These are phyloP conservation scores for Actinernus sp. DNA, from an alignment of 92 coral and sea anemone genomes.

Conservation along the genomic window DNA sequence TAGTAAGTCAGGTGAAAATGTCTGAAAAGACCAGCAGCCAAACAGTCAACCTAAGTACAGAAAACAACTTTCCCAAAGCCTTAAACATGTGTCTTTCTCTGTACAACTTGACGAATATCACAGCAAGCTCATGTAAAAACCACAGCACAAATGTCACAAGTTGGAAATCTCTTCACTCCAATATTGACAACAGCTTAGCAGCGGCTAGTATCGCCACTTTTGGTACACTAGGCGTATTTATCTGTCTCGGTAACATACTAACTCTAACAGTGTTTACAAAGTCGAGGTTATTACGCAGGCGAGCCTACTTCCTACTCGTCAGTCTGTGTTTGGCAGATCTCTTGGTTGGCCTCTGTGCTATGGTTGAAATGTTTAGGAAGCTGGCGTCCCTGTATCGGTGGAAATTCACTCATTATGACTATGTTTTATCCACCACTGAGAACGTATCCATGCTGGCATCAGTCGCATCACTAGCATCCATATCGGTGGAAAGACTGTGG, in stretches of 20 bases:
- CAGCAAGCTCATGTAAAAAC: too few relatives aligned
- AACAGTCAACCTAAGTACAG: too few relatives aligned
- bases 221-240: not conserved
- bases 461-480: not conserved
- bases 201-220: not conserved
- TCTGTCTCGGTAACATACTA: not conserved
- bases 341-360: not conserved
- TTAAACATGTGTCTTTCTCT: too few relatives aligned
- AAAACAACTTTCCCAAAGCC: too few relatives aligned
- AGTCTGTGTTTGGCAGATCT: not conserved
- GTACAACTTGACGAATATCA: too few relatives aligned
- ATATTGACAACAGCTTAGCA: not conserved
- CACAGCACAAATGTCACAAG: too few relatives aligned
- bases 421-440: not conserved
- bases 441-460: not conserved
- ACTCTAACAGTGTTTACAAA: not conserved
- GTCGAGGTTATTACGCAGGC: not conserved
- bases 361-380: not conserved
- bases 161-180: too few relatives aligned
- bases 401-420: not conserved
- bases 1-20: too few relatives aligned
- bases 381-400: not conserved
- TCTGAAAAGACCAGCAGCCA: too few relatives aligned
- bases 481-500: not conserved
- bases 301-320: not conserved